Base-by-base conservation (phyloP, 2,888 invertebrate species). In the Hartigia nigra region DNA sequence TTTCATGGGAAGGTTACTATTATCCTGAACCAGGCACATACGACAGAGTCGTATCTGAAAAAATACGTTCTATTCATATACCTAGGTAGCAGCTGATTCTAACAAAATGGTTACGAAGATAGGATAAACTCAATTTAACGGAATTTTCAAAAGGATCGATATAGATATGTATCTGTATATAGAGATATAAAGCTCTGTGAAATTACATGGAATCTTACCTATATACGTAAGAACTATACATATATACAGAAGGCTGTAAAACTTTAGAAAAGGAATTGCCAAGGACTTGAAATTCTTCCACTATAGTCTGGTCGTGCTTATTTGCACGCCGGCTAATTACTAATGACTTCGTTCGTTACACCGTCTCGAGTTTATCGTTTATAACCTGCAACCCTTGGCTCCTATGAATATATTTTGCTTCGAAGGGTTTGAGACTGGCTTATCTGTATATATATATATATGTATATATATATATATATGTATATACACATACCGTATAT, bases 211-310 rank as follows among this genome's bases (percentile, higher is more conserved):
- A 39, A 39, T 39, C 14, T 39, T 31, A 76, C 76, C 76, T 70
- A 76, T 80, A 14, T 80, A 76, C 55, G 69, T 37, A 69, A 36
- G 12, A 31, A 12, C 70, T 34, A 4, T 14, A 12, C 35, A 74
- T 9, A 12, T 35, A 32, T n/a, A 32, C 12, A 31, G 3, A 23
- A 23, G 55, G 35, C 35, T 35, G 9, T 35, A 35, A 35, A 35
- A 9, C 35, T 35, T 35, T 35, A 4, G 3, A 35, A 5, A 35
- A 5, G 35, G 35, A 35, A 35, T 35, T 35, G 35, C 35, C 35
- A 35, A 35, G 35, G 35, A 35, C 35, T 2, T 35, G 9, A 2
- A 55, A 55, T 55, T 23, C 55, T 55, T 2, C 37, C 12, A 12
- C n/a, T n/a, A 12, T 37, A 12, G 12, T 37, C 37, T 23, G 23